phyloP scores from a whole-genome alignment of 2,888 invertebrate species.

The Rotaria macrura region DNA sequence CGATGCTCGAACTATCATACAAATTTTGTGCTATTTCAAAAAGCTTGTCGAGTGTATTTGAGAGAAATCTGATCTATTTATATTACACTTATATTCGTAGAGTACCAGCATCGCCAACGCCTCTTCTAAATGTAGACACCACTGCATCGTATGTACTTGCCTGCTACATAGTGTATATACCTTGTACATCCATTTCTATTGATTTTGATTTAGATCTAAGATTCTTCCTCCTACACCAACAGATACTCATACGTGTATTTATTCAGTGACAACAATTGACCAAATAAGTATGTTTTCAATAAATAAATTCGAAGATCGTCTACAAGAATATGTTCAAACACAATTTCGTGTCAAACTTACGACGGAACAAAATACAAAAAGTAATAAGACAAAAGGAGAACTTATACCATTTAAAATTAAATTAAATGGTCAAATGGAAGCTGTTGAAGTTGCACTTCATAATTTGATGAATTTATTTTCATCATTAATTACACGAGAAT shows the following conservation, averaged over 20 bases:
- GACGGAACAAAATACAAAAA: background rate
- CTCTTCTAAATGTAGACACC: background rate
- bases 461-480: background rate
- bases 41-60: too few species aligned
- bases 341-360: background rate
- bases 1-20: too few species aligned
- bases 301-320: background rate
- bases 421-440: background rate
- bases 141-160: background rate
- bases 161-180: too few species aligned
- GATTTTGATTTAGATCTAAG: background rate
- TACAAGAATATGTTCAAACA: background rate
- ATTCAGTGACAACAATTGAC: background rate
- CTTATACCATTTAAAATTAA: background rate
- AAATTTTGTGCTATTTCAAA: too few species aligned
- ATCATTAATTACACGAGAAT: background rate
- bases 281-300: background rate
- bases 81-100: background rate
- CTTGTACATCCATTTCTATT: background rate
- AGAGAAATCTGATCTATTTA: too few species aligned
- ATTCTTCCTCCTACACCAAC: background rate
- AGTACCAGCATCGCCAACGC: background rate
- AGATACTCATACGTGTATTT: background rate
- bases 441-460: background rate
- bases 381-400: background rate